Percentiles rank a stretch among this genome's conserved stretches.
Conservation (phyloP, 2,113 vertebrate genomes). For the pig (Sus scrofa) region T2T-Sscrofa CM000826.6:151984001-151984500, state of each 20-base stretch:
- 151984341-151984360: not conserved
- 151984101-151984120: not conserved
- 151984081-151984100: not conserved
- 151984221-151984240: fast-evolving
- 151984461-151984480: too few relatives aligned
- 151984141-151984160: fast-evolving
- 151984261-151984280: not conserved
- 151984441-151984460: too few relatives aligned
- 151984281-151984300: not conserved
- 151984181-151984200: not conserved
- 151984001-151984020: not conserved
- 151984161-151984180: fast-evolving
- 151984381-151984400: not conserved
- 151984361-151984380: too few relatives aligned
- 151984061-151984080: not conserved
- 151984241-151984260: not conserved
- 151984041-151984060: not conserved
- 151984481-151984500: too few relatives aligned
- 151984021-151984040: not conserved
- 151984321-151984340: not conserved
- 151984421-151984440: not conserved
- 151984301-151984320: not conserved
- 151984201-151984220: not conserved
- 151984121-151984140: not conserved
- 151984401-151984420: not conserved